A percentile compares a stretch with the other conserved stretches of the same genome.
phyloP scores from a whole-genome alignment of 2,888 invertebrate species.

The Camponotus fellah region DNA sequence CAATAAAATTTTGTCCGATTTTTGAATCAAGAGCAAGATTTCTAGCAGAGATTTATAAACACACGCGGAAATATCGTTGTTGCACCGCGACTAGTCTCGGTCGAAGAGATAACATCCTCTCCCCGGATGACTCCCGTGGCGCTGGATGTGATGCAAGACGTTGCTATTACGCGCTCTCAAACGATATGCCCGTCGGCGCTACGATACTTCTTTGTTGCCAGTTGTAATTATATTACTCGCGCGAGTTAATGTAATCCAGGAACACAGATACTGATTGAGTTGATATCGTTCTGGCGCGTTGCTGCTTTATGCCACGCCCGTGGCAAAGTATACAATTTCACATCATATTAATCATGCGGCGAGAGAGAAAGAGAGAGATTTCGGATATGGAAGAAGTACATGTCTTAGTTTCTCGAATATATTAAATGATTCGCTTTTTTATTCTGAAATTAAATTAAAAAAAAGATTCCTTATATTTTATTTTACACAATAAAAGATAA shows the following conservation, averaged over 20 bases:
- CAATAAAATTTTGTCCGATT: not conserved
- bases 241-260: conserved; percentile 55
- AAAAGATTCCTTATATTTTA: not conserved
- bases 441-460: not conserved
- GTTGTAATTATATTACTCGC: conserved; percentile 55
- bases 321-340: conserved; percentile 49
- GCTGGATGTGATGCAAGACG: conserved; percentile 34
- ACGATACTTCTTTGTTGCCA: conserved; percentile 44
- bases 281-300: conserved; percentile 36
- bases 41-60: not conserved
- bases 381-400: conserved; percentile 4
- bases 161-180: conserved; percentile 44
- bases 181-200: conserved; percentile 40
- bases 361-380: not conserved
- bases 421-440: no score
- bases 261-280: conserved; percentile 53
- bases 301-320: conserved; percentile 52
- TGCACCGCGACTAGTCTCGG: not conserved
- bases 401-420: not conserved
- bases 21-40: not conserved
- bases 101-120: conserved; percentile 21
- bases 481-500: no score
- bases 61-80: not conserved
- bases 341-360: conserved; percentile 48
- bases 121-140: conserved; percentile 20